Conservation (phyloP, 2,113 vertebrate species). For the Willisornis vidua region DNA sequence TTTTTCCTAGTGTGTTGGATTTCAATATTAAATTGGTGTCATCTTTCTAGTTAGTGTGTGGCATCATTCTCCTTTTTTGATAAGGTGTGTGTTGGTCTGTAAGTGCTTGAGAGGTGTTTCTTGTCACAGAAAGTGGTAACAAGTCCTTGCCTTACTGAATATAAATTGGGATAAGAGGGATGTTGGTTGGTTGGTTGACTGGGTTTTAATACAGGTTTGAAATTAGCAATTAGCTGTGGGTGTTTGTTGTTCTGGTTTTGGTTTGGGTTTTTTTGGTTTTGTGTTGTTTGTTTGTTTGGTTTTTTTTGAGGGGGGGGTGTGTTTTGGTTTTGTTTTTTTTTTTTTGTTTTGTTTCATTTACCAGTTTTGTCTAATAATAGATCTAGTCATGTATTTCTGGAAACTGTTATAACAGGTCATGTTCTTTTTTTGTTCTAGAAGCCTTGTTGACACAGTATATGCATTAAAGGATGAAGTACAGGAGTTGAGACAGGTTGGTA, state of each 20-base stretch:
- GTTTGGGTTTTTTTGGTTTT: too few species aligned
- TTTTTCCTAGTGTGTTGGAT: background rate
- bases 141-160: background rate
- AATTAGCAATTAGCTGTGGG: too few species aligned
- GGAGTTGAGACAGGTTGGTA: constrained; percentile 90
- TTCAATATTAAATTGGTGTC: background rate
- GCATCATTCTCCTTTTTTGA: rapidly evolving
- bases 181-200: too few species aligned
- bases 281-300: background rate
- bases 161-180: background rate
- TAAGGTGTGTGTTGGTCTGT: background rate
- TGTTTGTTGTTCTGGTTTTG: too few species aligned
- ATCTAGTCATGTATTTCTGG: background rate
- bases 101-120: background rate
- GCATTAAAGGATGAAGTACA: constrained; percentile 93
- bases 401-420: background rate
- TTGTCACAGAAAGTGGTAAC: background rate
- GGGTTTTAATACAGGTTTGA: too few species aligned
- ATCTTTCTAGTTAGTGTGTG: background rate
- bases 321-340: too few species aligned
- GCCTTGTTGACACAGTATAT: constrained; percentile 94
- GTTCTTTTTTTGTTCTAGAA: constrained; percentile 75
- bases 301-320: too few species aligned
- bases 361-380: background rate
- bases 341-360: background rate